Conservation (phyloP, 2,888 invertebrate species). For the Aromia moschata region DNA sequence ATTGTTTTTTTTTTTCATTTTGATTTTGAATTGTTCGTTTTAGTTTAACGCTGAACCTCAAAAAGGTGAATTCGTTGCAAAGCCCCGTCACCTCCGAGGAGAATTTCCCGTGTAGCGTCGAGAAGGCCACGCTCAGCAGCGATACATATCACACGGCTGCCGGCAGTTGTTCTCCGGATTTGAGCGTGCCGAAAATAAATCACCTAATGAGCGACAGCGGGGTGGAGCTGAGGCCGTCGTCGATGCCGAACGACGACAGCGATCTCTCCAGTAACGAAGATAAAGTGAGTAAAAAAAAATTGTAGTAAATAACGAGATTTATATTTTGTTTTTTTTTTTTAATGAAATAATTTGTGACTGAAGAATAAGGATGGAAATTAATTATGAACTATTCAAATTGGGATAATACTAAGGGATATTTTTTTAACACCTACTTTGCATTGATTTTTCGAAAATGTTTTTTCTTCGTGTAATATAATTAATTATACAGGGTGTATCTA, state of each 20-base stretch:
- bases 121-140: constrained; percentile 60
- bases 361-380: too few relatives aligned
- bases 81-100: constrained; percentile 55
- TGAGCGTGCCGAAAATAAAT: constrained; percentile 42
- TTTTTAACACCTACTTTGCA: too few relatives aligned
- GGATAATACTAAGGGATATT: too few relatives aligned
- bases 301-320: too few relatives aligned
- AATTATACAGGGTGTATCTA: too few relatives aligned
- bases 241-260: constrained; percentile 66
- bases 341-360: too few relatives aligned
- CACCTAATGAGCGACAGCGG: constrained; percentile 67
- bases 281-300: constrained; percentile 60
- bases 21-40: constrained; percentile 46
- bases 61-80: constrained; percentile 62
- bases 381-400: too few relatives aligned
- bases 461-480: too few relatives aligned
- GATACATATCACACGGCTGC: constrained; percentile 82
- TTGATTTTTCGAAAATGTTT: too few relatives aligned
- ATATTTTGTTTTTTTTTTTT: too few relatives aligned
- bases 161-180: constrained; percentile 55
- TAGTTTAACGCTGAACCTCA: constrained; percentile 76
- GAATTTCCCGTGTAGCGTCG: constrained; percentile 55
- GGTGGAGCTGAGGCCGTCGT: constrained; percentile 59
- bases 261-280: constrained; percentile 72
- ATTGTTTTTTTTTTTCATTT: too few relatives aligned